A percentile compares a stretch with the other conserved stretches of the same genome.
Conservation (phyloP, 2,888 invertebrate genomes). For the Morpho achilles region DNA sequence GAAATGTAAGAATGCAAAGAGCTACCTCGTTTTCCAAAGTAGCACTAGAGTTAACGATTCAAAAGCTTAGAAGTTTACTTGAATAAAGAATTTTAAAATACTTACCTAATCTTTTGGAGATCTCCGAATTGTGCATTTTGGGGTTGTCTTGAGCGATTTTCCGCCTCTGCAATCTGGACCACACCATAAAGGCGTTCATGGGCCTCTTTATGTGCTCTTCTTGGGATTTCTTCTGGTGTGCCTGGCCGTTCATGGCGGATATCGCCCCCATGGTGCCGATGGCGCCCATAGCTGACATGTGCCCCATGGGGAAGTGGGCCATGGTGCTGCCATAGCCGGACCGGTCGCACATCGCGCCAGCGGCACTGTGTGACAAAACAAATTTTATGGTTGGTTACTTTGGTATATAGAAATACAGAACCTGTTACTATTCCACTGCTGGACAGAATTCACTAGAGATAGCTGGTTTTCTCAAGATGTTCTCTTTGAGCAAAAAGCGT, state of each 20-base stretch:
- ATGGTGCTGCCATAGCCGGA: conserved; percentile 82
- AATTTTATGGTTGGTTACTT: too few species aligned
- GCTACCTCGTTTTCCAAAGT: too few species aligned
- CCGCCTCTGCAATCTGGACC: conserved; percentile 94
- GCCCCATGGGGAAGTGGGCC: conserved; percentile 75
- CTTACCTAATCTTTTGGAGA: conserved; percentile 94
- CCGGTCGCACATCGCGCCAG: conserved; percentile 86
- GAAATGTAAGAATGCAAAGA: too few species aligned
- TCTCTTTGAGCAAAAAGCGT: too few species aligned
- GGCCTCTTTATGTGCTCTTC: conserved; percentile 96
- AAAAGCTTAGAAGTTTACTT: not conserved
- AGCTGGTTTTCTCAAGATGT: too few species aligned
- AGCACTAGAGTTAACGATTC: too few species aligned
- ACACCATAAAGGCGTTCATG: conserved; percentile 99
- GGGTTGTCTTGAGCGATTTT: conserved; percentile 99
- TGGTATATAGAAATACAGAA: too few species aligned
- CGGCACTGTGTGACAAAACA: conserved; percentile 74
- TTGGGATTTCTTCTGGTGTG: conserved; percentile 78
- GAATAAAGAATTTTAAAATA: conserved; percentile 22
- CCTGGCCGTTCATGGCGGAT: conserved; percentile 78
- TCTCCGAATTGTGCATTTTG: conserved; percentile 86
- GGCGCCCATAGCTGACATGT: conserved; percentile 76
- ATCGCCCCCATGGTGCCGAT: conserved; percentile 77
- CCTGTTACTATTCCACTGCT: too few species aligned
- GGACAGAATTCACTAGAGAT: too few species aligned